Base-by-base conservation (phyloP, 1,140 invertebrate species). In the Andrena cerasifolii region DNA sequence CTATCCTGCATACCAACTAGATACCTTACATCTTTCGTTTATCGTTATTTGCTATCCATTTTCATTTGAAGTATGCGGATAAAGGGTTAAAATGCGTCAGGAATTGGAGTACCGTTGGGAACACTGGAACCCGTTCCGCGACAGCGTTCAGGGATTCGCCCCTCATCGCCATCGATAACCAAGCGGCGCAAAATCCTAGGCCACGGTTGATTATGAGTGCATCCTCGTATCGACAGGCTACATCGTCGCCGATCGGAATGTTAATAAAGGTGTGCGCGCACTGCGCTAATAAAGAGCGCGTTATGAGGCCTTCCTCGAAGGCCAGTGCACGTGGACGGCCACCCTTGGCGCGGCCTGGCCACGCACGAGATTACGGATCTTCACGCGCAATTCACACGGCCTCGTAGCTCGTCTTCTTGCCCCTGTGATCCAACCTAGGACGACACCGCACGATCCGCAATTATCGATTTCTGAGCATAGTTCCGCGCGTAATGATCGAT, bases 281-380 rank as follows among this genome's bases (percentile, higher is more conserved):
- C 16, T 31, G 26, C 24, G 45, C 53, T 47, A 56, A 72, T 56
- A 66, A 71, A 80, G 51, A 51, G 24, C 43, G 24, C 67, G 53
- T 81, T 73, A 66, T 36, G 8, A 51, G 16, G 12, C 14, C 36
- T 43, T 49, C 1, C 70, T 45, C 45, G 66, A 80, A 26, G 33
- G 49, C 40, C 58, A 33, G 72, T 75, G 70, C 67, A 71, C 82
- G 70, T 54, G 73, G 58, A 72, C 51, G 78, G 79, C 78, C 84
- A 86, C 80, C 80, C 66, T 68, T 67, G 76, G 62, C 62, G 78
- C 70, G 75, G 63, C 36, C 79, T 84, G 82, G 79, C 61, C 59
- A 86, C 72, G 79, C 72, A 78, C 65, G 56, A n/a, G n/a, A 84
- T 87, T 87, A 85, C 67, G 81, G 53, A 87, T 88, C 76, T 79